Conservation (phyloP, 2,888 invertebrate species). For the Sepiola atlantica region DNA sequence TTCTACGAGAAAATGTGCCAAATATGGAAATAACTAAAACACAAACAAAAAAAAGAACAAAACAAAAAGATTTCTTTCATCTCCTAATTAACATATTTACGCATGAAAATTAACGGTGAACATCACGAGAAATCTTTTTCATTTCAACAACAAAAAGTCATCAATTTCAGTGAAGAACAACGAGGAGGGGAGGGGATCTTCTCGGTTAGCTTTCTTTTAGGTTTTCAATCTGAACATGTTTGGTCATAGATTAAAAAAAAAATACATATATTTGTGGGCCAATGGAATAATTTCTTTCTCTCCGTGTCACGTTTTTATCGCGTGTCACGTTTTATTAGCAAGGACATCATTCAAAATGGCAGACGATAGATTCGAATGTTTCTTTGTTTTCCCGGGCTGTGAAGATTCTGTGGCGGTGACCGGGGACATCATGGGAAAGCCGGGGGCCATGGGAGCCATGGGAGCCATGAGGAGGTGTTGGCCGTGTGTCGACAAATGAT, state of each 20-base stretch:
- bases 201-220: background rate
- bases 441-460: slow-evolving; percentile 2
- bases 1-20: background rate
- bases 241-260: background rate
- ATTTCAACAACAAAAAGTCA: background rate
- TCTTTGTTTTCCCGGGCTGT: background rate
- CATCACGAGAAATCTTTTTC: background rate
- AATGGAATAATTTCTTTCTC: background rate
- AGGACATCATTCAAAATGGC: slow-evolving; percentile 36
- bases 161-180: background rate
- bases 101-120: background rate
- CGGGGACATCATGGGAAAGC: background rate
- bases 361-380: background rate
- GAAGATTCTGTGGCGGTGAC: background rate
- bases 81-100: background rate
- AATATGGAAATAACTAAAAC: background rate
- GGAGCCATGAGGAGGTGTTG: slow-evolving; percentile 41
- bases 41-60: background rate
- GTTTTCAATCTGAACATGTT: background rate
- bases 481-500: background rate
- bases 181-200: background rate
- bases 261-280: background rate
- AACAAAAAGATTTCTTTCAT: background rate
- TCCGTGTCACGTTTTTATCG: background rate
- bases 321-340: slow-evolving; percentile 35